Conservation (phyloP, 1,140 invertebrate species). For the Caerostris darwini region DNA sequence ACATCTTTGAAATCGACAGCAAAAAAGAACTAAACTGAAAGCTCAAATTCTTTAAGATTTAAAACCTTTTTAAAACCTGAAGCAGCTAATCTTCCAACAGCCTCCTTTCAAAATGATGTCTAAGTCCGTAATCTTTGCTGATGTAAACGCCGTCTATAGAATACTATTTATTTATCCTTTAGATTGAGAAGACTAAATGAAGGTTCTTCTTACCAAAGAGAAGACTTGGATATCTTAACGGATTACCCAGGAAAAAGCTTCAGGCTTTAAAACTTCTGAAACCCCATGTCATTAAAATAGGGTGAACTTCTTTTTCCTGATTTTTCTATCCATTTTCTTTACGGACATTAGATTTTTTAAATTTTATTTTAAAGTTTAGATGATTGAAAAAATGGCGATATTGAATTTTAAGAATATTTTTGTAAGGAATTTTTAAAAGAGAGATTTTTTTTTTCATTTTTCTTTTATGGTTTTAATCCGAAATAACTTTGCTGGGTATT, state of each 20-base stretch:
- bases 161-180: constrained; percentile 36
- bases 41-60: no score
- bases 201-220: neutral
- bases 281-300: constrained; percentile 5
- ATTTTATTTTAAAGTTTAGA: neutral
- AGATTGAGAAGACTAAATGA: neutral
- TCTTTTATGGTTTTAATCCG: no score
- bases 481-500: no score
- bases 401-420: neutral
- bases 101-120: constrained; percentile 23
- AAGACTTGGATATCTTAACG: constrained; percentile 3
- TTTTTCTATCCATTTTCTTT: neutral
- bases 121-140: constrained; percentile 61
- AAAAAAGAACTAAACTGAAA: no score
- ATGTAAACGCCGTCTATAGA: constrained; percentile 44
- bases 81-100: constrained; percentile 12
- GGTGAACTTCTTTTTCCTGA: no score
- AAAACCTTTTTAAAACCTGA: no score
- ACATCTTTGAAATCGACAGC: no score
- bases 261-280: constrained; percentile 5
- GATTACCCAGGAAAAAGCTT: constrained; percentile 25
- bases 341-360: neutral
- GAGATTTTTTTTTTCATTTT: no score
- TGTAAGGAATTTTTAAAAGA: neutral
- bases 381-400: neutral